Conservation (phyloP, 1,140 invertebrate genomes). For the Goniozus legneri region DNA sequence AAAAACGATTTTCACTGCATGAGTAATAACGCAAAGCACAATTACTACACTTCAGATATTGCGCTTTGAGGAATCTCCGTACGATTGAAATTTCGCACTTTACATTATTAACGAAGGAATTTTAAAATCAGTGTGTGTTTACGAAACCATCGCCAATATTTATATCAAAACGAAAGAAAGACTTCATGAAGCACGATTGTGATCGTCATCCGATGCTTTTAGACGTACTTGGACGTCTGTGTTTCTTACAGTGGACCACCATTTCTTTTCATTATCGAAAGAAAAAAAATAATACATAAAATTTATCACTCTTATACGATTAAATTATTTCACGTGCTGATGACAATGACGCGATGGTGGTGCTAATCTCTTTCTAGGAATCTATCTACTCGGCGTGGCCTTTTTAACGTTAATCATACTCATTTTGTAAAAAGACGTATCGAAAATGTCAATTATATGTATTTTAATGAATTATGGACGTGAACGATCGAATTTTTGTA, state of each 20-base stretch:
- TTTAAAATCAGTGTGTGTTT: too few species aligned
- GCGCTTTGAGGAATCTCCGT: too few species aligned
- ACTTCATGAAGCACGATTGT: slow-evolving; percentile 36
- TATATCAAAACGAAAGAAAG: slow-evolving; percentile 16
- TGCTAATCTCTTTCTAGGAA: not conserved
- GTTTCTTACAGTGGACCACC: slow-evolving; percentile 27
- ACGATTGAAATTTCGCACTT: too few species aligned
- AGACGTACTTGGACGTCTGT: slow-evolving; percentile 12
- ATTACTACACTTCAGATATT: too few species aligned
- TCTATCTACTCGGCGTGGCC: not conserved
- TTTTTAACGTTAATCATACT: not conserved
- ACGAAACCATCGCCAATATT: too few species aligned
- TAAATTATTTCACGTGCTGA: slow-evolving; percentile 13
- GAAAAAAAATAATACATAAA: slow-evolving; percentile 12
- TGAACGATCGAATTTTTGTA: too few species aligned
- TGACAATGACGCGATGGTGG: slow-evolving; percentile 1
- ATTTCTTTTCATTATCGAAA: slow-evolving; percentile 5
- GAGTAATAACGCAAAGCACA: too few species aligned
- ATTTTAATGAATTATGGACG: too few species aligned
- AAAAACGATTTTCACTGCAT: too few species aligned
- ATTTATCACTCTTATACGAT: not conserved
- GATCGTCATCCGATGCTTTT: slow-evolving; percentile 24
- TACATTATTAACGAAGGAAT: too few species aligned
- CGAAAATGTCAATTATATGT: not conserved
- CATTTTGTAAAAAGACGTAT: not conserved